Base-by-base conservation (phyloP, 2,113 vertebrate genomes). In the Gymnocephalus cernua region DNA sequence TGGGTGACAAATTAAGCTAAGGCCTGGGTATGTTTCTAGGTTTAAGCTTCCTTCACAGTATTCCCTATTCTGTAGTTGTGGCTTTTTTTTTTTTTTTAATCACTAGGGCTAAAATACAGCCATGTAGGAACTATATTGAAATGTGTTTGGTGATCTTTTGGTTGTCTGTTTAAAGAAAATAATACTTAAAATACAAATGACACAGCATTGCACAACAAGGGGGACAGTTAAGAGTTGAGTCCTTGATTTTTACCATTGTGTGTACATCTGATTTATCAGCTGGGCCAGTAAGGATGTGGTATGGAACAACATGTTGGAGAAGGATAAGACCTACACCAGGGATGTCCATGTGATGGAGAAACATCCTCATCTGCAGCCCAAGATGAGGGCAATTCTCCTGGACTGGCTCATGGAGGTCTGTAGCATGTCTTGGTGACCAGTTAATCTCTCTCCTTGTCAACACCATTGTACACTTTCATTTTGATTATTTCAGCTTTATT, bases 341-440 rank as follows among this genome's bases (percentile, higher is more conserved):
- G 97, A 99, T 18, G 95, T 95, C 70, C 92, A 94, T 45, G 95
- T 99, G 81, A 86, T 99, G 95, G 93, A 96, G 72, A 97, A 95
- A 48, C 98, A 99, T 74, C 98, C 98, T 25, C 96, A 97, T 48
- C 94, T 99, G 65, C 96, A 98, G 92, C 96, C 97, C 44, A 97
- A 96, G 87, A 99, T 99, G 98, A 96, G 98, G 86, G 91, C 97
- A 0, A 93, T 99, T 82, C 96, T 99, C 19, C 94, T 99, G 86
- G 98, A 99, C 84, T 99, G 98, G 98, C 92, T 99, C 13, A 99
- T 99, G 96, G 98, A 99, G 97, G 98, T 98, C 45, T 93, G 96
- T 67, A 61, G 27, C 21, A 21, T 23, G 14, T n/a, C 35, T 47
- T 4, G 2, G 25, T 45, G 56, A 21, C 6, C 7, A 68, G 3